Base-by-base conservation (phyloP, 2,888 invertebrate species). In the Tridacna crocea region DNA sequence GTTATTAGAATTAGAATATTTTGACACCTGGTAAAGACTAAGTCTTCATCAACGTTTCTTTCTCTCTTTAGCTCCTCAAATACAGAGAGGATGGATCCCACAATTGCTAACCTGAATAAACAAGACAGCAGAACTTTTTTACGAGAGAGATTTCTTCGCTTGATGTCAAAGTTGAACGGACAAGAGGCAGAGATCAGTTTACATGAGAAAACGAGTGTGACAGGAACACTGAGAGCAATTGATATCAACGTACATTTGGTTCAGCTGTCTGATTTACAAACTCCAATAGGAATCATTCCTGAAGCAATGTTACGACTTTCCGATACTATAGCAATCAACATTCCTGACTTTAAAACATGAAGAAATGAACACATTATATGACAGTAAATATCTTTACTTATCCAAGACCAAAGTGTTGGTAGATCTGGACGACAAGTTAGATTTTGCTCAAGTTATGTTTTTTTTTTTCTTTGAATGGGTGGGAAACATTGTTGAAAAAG, bases 231-330 rank as follows among this genome's bases (percentile, higher is more conserved):
- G 13, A 83, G 88, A 15, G 84, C 87, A 6, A 80, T 89, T 11
- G 93, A 93, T 76, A 87, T 92, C 22, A 89, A 93, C 55, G 86
- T 91, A 26, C 89, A 90, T 19, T 87, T 90, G 26, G 72, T 93
- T 17, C 91, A 91, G 66, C 88, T 92, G 6, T 79, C 82, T 0
- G 83, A 92, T 60, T 82, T 93, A 19, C 73, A 86, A n/a, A 93
- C 93, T 0, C 93, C 93, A 0, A 92, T 93, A 77, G 93, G 93
- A 15, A 85, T 89, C 2, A 83, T 93, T 26, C 92, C 92, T 3
- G 87, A 91, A 65, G 92, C 93, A n/a, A 79, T 91, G 0, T 74
- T 93, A 10, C 84, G 93, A 26, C 85, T 91, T 11, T 89, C 88
- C 0, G 93, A 93, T 77, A 82, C 79, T 3, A 24, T 77, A 10